Evolutionary conservation across 2,888 invertebrate genomes (phyloP), one percentile per base, ranked within the genome.

Genomic region (Disparrhopalites patrizii): DNA sequence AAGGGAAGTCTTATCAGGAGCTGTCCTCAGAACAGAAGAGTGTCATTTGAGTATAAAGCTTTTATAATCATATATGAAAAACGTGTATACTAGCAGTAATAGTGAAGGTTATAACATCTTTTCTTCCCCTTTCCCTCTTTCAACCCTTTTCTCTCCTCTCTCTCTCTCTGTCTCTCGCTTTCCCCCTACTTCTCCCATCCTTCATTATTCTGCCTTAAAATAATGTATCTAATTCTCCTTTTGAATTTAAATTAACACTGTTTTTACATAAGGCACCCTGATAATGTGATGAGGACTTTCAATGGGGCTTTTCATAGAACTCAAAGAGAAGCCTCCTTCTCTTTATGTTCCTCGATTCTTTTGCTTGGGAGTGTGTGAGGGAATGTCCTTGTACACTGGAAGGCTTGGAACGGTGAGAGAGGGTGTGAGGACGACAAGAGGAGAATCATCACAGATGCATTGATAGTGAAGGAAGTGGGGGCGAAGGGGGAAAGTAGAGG

Each of bases 181-280:
- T 8, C 23, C 20, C 27, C 18, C 15, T 20, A 51, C 31, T 25
- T 56, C 56, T 4, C 20, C 3, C 20, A 40, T n/a, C n/a, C 47
- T 47, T 23, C 47, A 47, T 47, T 47, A 47, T 47, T 20, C 30
- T 54, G n/a, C 54, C 31, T 54, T 54, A 20, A 54, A 54, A 54
- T 54, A 54, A 54, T 54, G 54, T 52, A 52, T 18, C 61, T 52
- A 51, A 51, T 61, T 52, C 61, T 61, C 51, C 38, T 61, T 60
- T 60, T 60, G 60, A 60, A 60, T 60, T 60, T 60, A 60, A 60
- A 60, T 60, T 60, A 60, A 60, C 60, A 60, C 47, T 60, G 31
- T 60, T 60, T 60, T 40, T 15, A 47, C 43, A 27, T 47, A 47
- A 23, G 47, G 47, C 47, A 23, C 47, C 20, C 23, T 3, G 23